These are phyloP conservation scores for Thaumetopoea pityocampa DNA, from an alignment of 1,140 invertebrate species.

Conservation along the genomic window DNA sequence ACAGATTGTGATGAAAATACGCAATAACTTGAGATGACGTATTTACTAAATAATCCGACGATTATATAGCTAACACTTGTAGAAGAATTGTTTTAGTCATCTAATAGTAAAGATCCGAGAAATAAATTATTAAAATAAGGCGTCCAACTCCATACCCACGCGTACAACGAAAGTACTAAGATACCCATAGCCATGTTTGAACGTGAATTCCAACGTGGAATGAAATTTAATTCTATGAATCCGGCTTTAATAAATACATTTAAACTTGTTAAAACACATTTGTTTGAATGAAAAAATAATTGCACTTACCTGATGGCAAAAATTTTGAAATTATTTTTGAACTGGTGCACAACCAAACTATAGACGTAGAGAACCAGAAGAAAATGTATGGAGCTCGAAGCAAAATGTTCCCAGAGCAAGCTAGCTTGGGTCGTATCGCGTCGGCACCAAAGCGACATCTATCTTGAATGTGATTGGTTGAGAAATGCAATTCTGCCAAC, in stretches of 20 bases:
- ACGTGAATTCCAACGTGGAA: slow-evolving; percentile 74
- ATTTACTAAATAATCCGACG: slow-evolving; percentile 58
- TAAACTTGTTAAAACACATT: slow-evolving; percentile 50
- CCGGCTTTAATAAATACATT: slow-evolving; percentile 42
- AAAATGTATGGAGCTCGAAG: slow-evolving; percentile 76
- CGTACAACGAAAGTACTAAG: slow-evolving; percentile 67
- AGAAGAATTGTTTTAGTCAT: slow-evolving; percentile 66
- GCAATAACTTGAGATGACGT: slow-evolving; percentile 61
- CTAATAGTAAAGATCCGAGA: slow-evolving; percentile 69
- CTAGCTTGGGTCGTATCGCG: slow-evolving; percentile 71
- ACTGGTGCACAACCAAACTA: slow-evolving; percentile 73
- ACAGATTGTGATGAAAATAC: slow-evolving; percentile 71
- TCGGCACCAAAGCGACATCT: slow-evolving; percentile 67
- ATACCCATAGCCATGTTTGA: slow-evolving; percentile 75
- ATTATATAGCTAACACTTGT: slow-evolving; percentile 61
- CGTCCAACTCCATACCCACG: slow-evolving; percentile 70
- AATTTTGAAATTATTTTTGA: slow-evolving; percentile 76
- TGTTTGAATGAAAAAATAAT: slow-evolving; percentile 60
- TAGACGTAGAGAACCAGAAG: slow-evolving; percentile 75
- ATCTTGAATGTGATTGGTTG: slow-evolving; percentile 53
- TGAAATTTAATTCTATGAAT: slow-evolving; percentile 53
- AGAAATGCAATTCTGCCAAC: slow-evolving; percentile 48
- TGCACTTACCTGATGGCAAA: slow-evolving; percentile 74
- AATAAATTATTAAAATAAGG: slow-evolving; percentile 73
- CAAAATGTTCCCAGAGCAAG: slow-evolving; percentile 72